phyloP scores from a whole-genome alignment of 2,888 invertebrate species.

The Panorpa germanica region DNA sequence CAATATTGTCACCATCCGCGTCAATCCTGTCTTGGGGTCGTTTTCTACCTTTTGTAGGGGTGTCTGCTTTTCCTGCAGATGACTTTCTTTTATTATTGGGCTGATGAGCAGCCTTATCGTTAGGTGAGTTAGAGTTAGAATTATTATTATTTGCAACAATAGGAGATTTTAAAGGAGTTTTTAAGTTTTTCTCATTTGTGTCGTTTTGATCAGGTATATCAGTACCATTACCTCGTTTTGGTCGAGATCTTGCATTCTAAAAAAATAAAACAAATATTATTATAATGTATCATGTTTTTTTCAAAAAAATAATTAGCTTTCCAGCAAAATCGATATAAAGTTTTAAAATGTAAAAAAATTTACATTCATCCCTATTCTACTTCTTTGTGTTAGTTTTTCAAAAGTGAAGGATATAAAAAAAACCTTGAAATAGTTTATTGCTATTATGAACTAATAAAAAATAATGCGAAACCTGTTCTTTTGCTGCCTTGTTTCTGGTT shows the following conservation, averaged over 20 bases:
- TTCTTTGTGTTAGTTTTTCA: too few relatives aligned
- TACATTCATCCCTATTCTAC: too few relatives aligned
- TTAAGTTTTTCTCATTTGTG: slow-evolving; percentile 20
- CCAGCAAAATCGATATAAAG: too few relatives aligned
- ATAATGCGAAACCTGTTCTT: slow-evolving; percentile 42
- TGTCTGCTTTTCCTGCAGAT: slow-evolving; percentile 28
- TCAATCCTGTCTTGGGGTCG: slow-evolving; percentile 26
- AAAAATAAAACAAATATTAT: too few relatives aligned
- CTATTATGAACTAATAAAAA: too few relatives aligned
- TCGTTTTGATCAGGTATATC: slow-evolving; percentile 32
- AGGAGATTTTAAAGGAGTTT: slow-evolving; percentile 31
- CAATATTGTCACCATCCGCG: slow-evolving; percentile 20
- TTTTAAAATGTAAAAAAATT: too few relatives aligned
- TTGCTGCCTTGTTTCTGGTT: slow-evolving; percentile 64
- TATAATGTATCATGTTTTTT: too few relatives aligned
- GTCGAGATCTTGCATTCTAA: slow-evolving; percentile 27
- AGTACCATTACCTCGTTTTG: slow-evolving; percentile 38
- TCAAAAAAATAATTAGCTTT: too few relatives aligned
- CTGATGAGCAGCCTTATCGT: slow-evolving; percentile 20
- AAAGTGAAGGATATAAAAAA: too few relatives aligned
- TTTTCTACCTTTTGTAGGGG: slow-evolving; percentile 33
- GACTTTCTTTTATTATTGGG: slow-evolving; percentile 25
- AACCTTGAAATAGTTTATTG: background rate
- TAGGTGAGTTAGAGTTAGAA: slow-evolving; percentile 18
- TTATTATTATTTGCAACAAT: slow-evolving; percentile 14